Evolutionary conservation across 1,140 invertebrate genomes (phyloP).

Genomic region (Oryctes rhinoceros): DNA sequence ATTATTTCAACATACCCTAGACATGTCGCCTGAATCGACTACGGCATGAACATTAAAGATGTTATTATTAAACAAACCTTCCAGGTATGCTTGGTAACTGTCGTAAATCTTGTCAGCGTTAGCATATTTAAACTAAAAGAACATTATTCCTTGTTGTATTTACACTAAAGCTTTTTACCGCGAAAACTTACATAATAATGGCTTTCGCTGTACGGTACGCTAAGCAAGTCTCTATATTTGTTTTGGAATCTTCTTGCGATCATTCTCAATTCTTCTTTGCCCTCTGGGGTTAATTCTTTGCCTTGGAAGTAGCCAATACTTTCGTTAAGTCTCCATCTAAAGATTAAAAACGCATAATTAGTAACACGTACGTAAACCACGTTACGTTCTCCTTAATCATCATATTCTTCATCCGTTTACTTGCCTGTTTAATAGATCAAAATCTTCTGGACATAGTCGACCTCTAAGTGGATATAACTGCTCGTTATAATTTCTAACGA

Average conservation of each 20-base stretch:
- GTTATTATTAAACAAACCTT: conserved; percentile 71
- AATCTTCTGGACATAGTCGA: conserved; percentile 67
- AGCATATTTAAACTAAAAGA: conserved; percentile 72
- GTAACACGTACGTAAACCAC: too few species aligned
- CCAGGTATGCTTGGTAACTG: conserved; percentile 72
- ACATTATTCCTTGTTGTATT: neutral
- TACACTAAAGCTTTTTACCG: neutral
- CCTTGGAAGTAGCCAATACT: conserved; percentile 67
- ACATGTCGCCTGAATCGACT: neutral
- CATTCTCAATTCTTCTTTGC: conserved; percentile 68
- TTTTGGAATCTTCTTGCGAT: conserved; percentile 68
- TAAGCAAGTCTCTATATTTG: conserved; percentile 66
- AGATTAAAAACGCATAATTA: conserved; percentile 37
- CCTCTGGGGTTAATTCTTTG: conserved; percentile 66
- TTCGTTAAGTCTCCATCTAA: conserved; percentile 67
- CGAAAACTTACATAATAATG: conserved; percentile 57
- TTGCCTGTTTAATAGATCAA: conserved; percentile 62
- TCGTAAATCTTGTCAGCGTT: conserved; percentile 70
- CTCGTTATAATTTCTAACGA: conserved; percentile 67
- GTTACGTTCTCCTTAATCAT: neutral
- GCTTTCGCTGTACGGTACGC: conserved; percentile 58
- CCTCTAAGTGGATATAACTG: conserved; percentile 59
- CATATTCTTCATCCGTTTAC: conserved; percentile 3
- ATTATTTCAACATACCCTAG: conserved; percentile 6
- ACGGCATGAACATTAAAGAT: conserved; percentile 56